Percentiles rank a stretch among this genome's conserved stretches.
Evolutionary conservation across 2,113 vertebrate genomes (phyloP).

Genomic region (Nibea albiflora): DNA sequence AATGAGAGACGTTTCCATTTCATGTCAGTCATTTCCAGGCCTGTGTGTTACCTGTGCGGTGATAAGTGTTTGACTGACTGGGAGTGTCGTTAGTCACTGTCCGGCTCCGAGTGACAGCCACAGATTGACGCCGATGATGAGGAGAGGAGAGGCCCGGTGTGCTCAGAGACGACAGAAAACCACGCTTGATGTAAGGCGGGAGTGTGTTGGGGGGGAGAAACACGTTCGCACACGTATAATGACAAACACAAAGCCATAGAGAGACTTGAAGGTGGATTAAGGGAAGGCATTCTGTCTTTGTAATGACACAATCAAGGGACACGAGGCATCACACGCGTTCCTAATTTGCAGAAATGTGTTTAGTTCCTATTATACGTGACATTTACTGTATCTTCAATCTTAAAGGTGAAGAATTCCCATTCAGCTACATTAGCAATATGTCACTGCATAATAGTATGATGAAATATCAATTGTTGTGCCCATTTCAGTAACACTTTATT

Average conservation of each 20-base stretch:
- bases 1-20: conserved; percentile 85
- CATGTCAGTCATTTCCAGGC: conserved; percentile 82
- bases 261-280: neutral
- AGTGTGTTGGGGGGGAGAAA: neutral
- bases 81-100: conserved; percentile 84
- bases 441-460: neutral
- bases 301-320: conserved; percentile 14
- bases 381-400: neutral
- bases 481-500: neutral
- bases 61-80: conserved; percentile 85
- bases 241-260: neutral
- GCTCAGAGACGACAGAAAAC: conserved; percentile 41
- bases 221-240: conserved; percentile 34
- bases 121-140: conserved; percentile 78
- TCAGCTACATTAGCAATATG: neutral
- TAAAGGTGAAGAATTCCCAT: neutral
- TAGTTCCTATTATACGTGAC: neutral
- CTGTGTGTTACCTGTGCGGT: conserved; percentile 82
- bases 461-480: neutral
- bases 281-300: neutral
- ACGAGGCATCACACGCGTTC: neutral
- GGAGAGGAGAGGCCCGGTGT: conserved; percentile 36
- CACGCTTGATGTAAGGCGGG: neutral
- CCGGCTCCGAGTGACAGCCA: conserved; percentile 71
- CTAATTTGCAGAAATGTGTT: neutral